Evolutionary conservation across 2,797 vertebrate genomes (phyloP), one percentile per base, ranked within the genome.

Genomic region (Adrianichthys oophorus): DNA sequence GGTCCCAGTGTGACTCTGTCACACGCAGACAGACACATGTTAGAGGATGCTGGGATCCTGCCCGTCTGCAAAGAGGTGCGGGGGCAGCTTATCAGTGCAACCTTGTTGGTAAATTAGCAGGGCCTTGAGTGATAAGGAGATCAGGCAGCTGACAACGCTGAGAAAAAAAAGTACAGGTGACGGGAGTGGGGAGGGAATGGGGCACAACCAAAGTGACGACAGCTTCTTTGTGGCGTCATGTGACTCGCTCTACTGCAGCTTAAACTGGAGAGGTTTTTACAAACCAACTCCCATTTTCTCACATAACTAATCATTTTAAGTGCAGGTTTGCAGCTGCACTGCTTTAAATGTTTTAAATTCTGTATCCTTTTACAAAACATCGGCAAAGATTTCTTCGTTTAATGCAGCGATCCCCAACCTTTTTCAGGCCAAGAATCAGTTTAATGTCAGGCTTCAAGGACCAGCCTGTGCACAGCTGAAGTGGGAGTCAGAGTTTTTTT

Each of bases 61-160:
- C 91, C 92, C 87, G 74, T 94, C 91, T 29, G 48, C 56, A 12
- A 62, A 57, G 48, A 51, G 56, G 57, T 50, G 67, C 74, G 67
- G 68, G 74, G 71, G 80, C 79, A 68, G 84, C 90, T 94, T 95
- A 93, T 93, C 93, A 89, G 91, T 79, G 83, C 88, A 89, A 76
- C 91, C 92, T 94, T 85, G 87, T 90, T 91, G 92, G 89, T 91
- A 93, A 95, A 95, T 95, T 94, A 95, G 90, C 90, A 88, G 90
- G 89, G 89, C 89, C 89, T 89, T 90, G 92, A 94, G 91, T 93
- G 93, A 95, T 94, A 94, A 94, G 91, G 88, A 87, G 91, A 90
- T 89, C 89, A 92, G 85, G 85, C 88, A 88, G 85, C 82, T 85
- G 80, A 80, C 55, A 73, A 12, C 54, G 56, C 59, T 40, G 65